A percentile compares a stretch with the other conserved stretches of the same genome.
Evolutionary conservation across 2,888 invertebrate species (phyloP).

Genomic region (Nematopogon swammerdamellus): DNA sequence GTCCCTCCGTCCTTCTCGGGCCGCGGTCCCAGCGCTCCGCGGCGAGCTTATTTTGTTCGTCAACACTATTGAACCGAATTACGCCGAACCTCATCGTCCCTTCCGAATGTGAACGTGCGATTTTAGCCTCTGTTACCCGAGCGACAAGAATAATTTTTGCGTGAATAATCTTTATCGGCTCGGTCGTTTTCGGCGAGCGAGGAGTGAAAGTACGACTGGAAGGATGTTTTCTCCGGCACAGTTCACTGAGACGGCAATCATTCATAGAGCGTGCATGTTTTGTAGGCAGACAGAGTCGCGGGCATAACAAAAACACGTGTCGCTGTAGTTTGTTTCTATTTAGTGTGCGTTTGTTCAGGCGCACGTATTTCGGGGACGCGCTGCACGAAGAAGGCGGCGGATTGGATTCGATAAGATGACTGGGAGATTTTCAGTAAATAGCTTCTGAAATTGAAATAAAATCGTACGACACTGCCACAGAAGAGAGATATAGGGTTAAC

Average conservation of each 20-base stretch:
- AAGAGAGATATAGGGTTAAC: no score
- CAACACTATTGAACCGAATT: constrained; percentile 50
- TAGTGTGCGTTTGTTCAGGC: constrained; percentile 23
- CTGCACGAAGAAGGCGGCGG: background rate
- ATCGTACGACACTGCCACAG: no score
- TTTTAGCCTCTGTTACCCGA: background rate
- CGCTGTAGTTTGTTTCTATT: constrained; percentile 34
- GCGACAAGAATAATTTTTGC: background rate
- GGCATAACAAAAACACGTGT: constrained; percentile 22
- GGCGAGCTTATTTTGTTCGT: constrained; percentile 54
- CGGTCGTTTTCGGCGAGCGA: background rate
- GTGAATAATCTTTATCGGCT: no score
- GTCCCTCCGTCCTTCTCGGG: constrained; percentile 17
- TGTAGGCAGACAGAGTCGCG: constrained; percentile 31
- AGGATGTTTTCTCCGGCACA: constrained; percentile 15
- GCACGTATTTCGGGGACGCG: constrained; percentile 17
- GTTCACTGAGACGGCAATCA: constrained; percentile 38
- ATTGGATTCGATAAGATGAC: background rate
- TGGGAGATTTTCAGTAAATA: no score
- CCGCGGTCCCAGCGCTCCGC: constrained; percentile 14
- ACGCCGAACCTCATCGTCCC: constrained; percentile 37
- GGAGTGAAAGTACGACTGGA: background rate
- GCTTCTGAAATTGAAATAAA: no score
- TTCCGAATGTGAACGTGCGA: constrained; percentile 4
- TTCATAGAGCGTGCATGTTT: constrained; percentile 42